Evolutionary conservation across 2,797 vertebrate genomes (phyloP), one percentile per base, ranked within the genome.

Genomic region (Tenualosa ilisha): DNA sequence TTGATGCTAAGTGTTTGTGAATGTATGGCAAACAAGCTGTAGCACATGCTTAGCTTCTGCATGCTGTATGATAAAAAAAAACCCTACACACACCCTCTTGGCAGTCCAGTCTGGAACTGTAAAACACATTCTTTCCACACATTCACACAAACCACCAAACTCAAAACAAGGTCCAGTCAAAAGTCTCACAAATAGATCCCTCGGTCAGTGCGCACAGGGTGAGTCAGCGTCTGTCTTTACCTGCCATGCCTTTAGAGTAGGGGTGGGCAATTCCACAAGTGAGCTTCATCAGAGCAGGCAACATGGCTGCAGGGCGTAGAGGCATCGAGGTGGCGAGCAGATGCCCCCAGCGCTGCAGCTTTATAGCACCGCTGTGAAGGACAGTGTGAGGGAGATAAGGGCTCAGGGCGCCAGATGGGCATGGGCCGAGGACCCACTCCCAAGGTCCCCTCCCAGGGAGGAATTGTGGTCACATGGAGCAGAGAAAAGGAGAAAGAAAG

Each of bases 261-360:
- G 95, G 94, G n/a, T 96, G 96, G 75, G 96, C 94, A 75, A 97
- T 97, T 86, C 96, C 96, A 79, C 96, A 97, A 93, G 96, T 96
- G 84, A 97, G 95, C 90, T 97, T 97, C 7, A 95, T 85, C 6
- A 96, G 94, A 72, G 96, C 96, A 49, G 86, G 94, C 90, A 96
- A 92, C 96, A 97, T 96, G 84, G 54, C 88, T 84, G 63, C 6
- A 84, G 89, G 90, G 26, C 56, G n/a, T 24, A 31, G 1, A 17
- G 11, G 0, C 0, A 84, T 82, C 87, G 72, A 0, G 84, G 83
- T 87, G 40, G 40, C 72, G 37, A 59, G 56, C 3, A 59, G 56
- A 75, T 3, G 31, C 5, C 31, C 3, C 11, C 26, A 7, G 37
- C 7, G 40, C 15, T 8, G 0, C 0, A 83, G 82, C 87, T 96